Conservation (phyloP, 2,888 invertebrate genomes). For the Orthosia cruda region DNA sequence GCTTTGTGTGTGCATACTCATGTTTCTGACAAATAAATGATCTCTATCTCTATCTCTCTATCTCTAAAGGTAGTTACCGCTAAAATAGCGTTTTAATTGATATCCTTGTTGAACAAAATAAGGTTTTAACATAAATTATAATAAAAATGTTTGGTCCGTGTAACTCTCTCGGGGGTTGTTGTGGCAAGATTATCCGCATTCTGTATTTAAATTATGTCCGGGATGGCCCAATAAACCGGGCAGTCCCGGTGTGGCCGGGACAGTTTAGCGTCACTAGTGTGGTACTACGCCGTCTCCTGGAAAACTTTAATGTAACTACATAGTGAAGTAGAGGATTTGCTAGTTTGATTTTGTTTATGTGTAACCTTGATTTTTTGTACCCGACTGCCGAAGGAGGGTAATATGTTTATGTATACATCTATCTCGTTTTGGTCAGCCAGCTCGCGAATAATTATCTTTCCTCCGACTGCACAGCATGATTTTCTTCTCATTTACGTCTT, state of each 20-base stretch:
- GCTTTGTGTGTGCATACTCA: too few species aligned
- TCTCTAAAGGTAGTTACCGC: not conserved
- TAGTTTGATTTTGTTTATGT: conserved; percentile 14
- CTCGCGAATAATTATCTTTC: too few species aligned
- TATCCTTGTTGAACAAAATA: conserved; percentile 1
- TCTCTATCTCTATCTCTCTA: too few species aligned
- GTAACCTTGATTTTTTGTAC: not conserved
- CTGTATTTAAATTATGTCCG: conserved; percentile 21
- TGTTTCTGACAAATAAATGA: too few species aligned
- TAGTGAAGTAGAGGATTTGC: conserved; percentile 19
- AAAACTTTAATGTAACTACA: conserved; percentile 42
- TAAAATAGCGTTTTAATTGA: conserved; percentile 9
- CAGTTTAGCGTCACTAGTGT: conserved; percentile 51
- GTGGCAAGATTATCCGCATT: not conserved
- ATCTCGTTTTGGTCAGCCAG: too few species aligned
- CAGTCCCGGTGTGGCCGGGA: conserved; percentile 11
- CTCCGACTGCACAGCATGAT: too few species aligned
- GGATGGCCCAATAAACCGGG: conserved; percentile 31
- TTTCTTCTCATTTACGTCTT: too few species aligned
- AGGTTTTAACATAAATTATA: conserved; percentile 7
- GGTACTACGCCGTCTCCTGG: conserved; percentile 13
- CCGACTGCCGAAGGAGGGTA: too few species aligned
- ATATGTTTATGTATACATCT: too few species aligned
- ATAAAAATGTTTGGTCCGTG: conserved; percentile 7
- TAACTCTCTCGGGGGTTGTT: not conserved